Evolutionary conservation across 2,797 vertebrate species (phyloP), one percentile per base, ranked within the genome.

Genomic region (Rhabdophis nuchalis): DNA sequence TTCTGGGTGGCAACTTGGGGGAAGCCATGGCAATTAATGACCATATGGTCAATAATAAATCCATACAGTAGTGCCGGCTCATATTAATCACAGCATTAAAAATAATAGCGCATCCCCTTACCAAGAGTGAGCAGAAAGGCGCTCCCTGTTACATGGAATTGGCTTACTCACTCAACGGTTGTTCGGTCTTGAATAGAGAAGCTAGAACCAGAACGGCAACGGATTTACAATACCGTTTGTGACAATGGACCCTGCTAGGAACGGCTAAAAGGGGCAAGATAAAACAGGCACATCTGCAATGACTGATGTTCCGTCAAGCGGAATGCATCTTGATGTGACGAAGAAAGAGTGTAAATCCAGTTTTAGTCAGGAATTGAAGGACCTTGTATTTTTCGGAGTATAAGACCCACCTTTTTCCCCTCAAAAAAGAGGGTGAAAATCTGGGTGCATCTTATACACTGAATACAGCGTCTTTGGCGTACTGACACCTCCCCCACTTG

Each of bases 1-100:
- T 96, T 95, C 89, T 4, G 94, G 94, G 95, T 57, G 91, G 92
- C 92, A 95, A 96, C 94, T 92, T 32, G 87, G 87, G 93, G 95
- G 94, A 96, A 95, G 93, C 64, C 93, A 88, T 90, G 94, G 90
- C 95, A 97, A 97, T 97, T 97, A 97, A 97, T 97, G 96, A 96
- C 93, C 98, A 98, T 97, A 97, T 96, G 97, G 96, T 96, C 89
- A 36, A 52, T 93, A 93, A 96, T 98, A 98, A 98, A 98, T 97
- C 97, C 96, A 96, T 97, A 96, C 96, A 96, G 96, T 96, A 96
- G 96, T 96, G 97, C 96, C 92, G 96, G 96, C 94, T 95, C 95
- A 92, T 97, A 96, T 96, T 96, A 97, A 98, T 97, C 88, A 94
- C 94, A 68, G 90, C 94, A 96, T 96, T 94, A 97, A 97, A 96